Conservation (phyloP, 1,140 invertebrate genomes). For the Cyphomyrmex costatus region DNA sequence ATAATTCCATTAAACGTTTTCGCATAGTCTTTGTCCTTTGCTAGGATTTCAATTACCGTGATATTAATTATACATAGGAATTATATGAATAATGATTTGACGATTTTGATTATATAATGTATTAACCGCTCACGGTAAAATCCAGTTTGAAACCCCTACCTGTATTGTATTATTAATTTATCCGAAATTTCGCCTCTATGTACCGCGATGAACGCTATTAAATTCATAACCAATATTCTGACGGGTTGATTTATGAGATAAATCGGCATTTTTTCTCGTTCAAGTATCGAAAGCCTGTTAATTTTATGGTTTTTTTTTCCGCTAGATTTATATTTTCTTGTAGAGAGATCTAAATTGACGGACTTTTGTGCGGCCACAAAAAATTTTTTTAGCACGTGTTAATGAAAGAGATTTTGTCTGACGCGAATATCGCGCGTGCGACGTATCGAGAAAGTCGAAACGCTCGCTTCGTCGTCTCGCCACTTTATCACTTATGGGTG, state of each 20-base stretch:
- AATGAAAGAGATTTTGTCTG: conserved; percentile 51
- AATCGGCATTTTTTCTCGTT: background rate
- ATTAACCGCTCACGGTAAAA: conserved; percentile 36
- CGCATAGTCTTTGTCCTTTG: conserved; percentile 54
- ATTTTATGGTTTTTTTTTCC: background rate
- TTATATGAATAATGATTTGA: conserved; percentile 48
- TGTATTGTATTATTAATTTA: conserved; percentile 43
- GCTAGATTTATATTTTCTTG: background rate
- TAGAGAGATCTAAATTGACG: too few relatives aligned
- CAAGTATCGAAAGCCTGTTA: background rate
- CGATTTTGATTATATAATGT: conserved; percentile 47
- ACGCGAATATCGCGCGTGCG: conserved; percentile 15
- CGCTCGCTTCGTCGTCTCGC: conserved; percentile 39
- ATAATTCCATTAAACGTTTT: conserved; percentile 72
- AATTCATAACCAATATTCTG: conserved; percentile 19
- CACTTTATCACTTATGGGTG: conserved; percentile 69
- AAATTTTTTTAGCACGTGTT: background rate
- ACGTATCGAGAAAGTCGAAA: conserved; percentile 65
- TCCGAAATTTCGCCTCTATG: conserved; percentile 26
- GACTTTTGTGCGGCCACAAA: background rate
- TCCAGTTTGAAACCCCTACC: conserved; percentile 2
- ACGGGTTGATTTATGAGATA: conserved; percentile 24
- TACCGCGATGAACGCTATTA: conserved; percentile 13
- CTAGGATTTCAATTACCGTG: conserved; percentile 46
- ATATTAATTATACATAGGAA: conserved; percentile 54